phyloP scores from a whole-genome alignment of 2,888 invertebrate genomes.

The Schrankia costaestrigalis region DNA sequence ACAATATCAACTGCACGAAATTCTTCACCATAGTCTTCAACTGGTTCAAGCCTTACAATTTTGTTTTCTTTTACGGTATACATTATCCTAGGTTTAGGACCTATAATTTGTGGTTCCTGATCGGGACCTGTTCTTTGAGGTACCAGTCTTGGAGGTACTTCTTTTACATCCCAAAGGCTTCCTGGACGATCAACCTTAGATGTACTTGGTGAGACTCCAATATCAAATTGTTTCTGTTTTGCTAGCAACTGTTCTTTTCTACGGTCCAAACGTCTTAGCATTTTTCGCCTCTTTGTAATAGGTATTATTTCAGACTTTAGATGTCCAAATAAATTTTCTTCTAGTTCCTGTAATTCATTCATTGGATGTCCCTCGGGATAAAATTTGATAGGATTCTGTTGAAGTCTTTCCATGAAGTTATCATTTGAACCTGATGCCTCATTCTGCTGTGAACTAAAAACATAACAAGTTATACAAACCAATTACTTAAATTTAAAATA shows the following conservation, averaged over 20 bases:
- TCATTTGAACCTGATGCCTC: constrained; percentile 36
- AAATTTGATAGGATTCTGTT: constrained; percentile 40
- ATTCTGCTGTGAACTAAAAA: constrained; percentile 10
- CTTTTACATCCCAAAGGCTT: constrained; percentile 72
- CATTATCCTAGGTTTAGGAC: constrained; percentile 59
- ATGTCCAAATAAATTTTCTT: constrained; percentile 70
- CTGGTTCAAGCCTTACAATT: constrained; percentile 67
- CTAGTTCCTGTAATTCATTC: constrained; percentile 73
- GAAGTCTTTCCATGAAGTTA: constrained; percentile 34
- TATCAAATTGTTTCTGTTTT: constrained; percentile 39
- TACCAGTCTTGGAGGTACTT: constrained; percentile 33
- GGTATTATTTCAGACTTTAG: constrained; percentile 61
- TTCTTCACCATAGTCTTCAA: constrained; percentile 34
- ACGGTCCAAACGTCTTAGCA: constrained; percentile 67
- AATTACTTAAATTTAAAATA: not conserved
- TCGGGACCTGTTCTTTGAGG: no score
- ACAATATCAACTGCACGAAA: constrained; percentile 60
- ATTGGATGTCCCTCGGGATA: constrained; percentile 76
- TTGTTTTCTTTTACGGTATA: constrained; percentile 76
- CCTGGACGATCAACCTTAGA: constrained; percentile 41
- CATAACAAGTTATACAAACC: constrained; percentile 12
- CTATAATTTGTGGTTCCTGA: constrained; percentile 36
- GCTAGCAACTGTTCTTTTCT: constrained; percentile 55
- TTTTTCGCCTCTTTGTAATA: constrained; percentile 67
- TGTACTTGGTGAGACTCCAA: constrained; percentile 23